Evolutionary conservation across 1,140 invertebrate species (phyloP).

Genomic region (Caenorhabditis briggsae): DNA sequence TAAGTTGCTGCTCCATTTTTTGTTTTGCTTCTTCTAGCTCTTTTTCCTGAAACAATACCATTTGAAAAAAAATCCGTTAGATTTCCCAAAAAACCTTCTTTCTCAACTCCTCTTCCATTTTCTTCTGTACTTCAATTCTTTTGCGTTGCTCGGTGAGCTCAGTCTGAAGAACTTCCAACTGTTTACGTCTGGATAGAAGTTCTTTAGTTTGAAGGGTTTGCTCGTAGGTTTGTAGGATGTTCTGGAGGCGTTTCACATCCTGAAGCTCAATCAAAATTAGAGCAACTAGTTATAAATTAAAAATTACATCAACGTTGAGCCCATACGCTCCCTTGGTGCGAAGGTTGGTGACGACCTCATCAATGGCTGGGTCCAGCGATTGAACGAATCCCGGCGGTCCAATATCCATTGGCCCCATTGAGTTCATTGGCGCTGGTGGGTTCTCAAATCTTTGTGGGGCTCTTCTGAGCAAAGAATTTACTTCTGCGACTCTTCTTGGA

Average conservation of each 20-base stretch:
- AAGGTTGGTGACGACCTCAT: conserved; percentile 56
- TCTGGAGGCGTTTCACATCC: conserved; percentile 56
- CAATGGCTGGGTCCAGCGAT: conserved; percentile 28
- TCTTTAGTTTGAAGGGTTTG: conserved; percentile 61
- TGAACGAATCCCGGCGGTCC: conserved; percentile 50
- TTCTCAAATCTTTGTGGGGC: conserved; percentile 55
- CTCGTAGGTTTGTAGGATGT: conserved; percentile 58
- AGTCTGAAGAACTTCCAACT: conserved; percentile 58
- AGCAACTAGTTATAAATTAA: too few species aligned
- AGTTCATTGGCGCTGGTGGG: neutral
- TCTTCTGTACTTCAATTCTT: conserved; percentile 55
- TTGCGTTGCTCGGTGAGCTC: conserved; percentile 56
- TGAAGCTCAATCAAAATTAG: neutral
- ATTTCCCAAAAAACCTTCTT: conserved; percentile 3
- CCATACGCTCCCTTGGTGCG: conserved; percentile 47
- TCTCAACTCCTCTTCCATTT: conserved; percentile 52
- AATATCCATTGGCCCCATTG: conserved; percentile 1
- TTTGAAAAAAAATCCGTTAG: neutral
- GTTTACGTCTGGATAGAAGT: conserved; percentile 46
- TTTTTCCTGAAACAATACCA: conserved; percentile 24
- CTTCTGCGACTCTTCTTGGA: conserved; percentile 53
- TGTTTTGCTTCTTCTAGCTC: conserved; percentile 34
- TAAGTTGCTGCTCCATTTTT: conserved; percentile 51
- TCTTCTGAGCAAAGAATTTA: conserved; percentile 57
- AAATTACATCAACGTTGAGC: conserved; percentile 25